These are phyloP conservation scores for Carapus acus DNA, from an alignment of 2,797 vertebrate genomes.

Conservation along the genomic window DNA sequence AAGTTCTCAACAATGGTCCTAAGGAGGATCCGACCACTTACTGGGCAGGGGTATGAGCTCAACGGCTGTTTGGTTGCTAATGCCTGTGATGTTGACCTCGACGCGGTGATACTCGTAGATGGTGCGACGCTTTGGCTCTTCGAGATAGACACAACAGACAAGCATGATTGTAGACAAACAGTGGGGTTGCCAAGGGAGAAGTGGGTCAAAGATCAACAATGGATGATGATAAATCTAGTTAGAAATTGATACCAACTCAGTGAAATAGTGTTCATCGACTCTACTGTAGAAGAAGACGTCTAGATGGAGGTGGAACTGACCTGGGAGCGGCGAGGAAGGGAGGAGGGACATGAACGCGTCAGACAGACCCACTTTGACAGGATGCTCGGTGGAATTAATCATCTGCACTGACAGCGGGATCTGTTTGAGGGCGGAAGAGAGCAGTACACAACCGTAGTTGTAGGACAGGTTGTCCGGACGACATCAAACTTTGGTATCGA, in stretches of 20 bases:
- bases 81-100: slow-evolving; percentile 81
- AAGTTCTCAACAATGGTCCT: neutral
- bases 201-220: too few species aligned
- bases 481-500: too few species aligned
- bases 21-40: slow-evolving; percentile 63
- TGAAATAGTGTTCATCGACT: too few species aligned
- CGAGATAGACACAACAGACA: slow-evolving; percentile 14
- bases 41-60: slow-evolving; percentile 89
- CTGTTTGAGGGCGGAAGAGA: too few species aligned
- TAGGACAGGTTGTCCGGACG: too few species aligned
- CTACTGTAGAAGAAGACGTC: too few species aligned
- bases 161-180: neutral
- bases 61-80: slow-evolving; percentile 77
- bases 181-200: too few species aligned
- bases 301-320: slow-evolving; percentile 75
- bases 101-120: slow-evolving; percentile 95
- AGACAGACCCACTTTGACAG: slow-evolving; percentile 90
- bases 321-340: slow-evolving; percentile 66
- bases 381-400: slow-evolving; percentile 88
- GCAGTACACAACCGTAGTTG: too few species aligned
- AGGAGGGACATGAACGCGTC: slow-evolving; percentile 88
- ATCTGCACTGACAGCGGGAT: slow-evolving; percentile 79
- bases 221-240: too few species aligned
- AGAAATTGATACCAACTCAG: too few species aligned
- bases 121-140: slow-evolving; percentile 76